Conservation (phyloP, 2,113 vertebrate species). For the Scalopus aquaticus region DNA sequence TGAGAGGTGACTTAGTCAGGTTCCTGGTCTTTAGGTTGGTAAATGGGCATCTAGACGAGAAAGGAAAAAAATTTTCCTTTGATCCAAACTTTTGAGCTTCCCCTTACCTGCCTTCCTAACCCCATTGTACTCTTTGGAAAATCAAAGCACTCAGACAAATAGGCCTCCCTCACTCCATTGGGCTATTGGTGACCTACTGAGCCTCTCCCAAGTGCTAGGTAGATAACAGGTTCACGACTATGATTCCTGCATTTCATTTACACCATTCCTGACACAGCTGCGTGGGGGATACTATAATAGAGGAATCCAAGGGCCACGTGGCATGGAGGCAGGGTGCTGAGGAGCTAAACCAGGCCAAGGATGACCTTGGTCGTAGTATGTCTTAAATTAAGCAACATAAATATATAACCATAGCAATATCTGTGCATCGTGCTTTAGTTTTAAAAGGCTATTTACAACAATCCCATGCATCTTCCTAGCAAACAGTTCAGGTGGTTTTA, state of each 20-base stretch:
- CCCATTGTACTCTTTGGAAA: not conserved
- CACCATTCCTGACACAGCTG: rapidly evolving
- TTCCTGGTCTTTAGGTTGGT: not conserved
- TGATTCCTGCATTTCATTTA: not conserved
- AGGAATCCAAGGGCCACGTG: not conserved
- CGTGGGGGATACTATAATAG: too few species aligned
- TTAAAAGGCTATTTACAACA: not conserved
- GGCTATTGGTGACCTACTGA: too few species aligned
- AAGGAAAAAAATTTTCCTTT: not conserved
- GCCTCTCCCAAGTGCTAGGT: not conserved
- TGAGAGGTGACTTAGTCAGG: not conserved
- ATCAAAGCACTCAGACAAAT: not conserved
- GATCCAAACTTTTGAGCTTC: not conserved
- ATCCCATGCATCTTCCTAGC: not conserved
- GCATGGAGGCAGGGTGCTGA: not conserved
- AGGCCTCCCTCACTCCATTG: not conserved
- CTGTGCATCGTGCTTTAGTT: not conserved
- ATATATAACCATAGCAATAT: too few species aligned
- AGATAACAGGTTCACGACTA: not conserved
- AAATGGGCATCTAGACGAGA: not conserved
- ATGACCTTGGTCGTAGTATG: not conserved
- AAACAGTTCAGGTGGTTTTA: not conserved
- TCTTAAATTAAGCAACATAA: not conserved
- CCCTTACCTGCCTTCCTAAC: not conserved
- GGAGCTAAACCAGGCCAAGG: not conserved